Evolutionary conservation across 2,113 vertebrate species (phyloP).

Genomic region (Leptodactylus fuscus): DNA sequence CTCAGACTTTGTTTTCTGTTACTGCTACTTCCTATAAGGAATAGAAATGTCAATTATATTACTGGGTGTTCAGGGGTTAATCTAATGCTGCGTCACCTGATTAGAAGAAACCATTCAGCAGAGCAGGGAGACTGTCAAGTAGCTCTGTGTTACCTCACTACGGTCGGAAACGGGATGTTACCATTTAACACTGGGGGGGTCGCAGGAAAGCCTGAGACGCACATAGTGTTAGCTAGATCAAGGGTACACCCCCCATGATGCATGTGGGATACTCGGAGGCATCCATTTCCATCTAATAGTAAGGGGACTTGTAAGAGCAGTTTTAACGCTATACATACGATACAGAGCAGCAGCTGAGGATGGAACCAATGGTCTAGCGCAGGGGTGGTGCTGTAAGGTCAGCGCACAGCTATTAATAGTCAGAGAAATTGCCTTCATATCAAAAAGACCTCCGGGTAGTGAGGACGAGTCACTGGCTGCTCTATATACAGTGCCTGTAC

Average conservation of each 20-base stretch:
- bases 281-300: no score
- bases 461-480: no score
- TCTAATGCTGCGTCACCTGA: conserved; percentile 36
- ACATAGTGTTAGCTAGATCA: no score
- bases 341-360: neutral
- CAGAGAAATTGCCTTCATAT: neutral
- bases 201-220: neutral
- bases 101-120: conserved; percentile 46
- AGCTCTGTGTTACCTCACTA: neutral
- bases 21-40: no score
- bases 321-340: neutral
- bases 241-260: no score
- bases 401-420: neutral
- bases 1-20: no score
- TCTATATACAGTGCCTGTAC: neutral
- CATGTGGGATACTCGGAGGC: no score
- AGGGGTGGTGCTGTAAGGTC: neutral
- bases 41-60: no score
- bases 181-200: neutral
- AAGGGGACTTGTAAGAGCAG: no score
- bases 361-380: neutral
- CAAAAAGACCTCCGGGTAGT: neutral
- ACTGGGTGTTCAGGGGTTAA: neutral
- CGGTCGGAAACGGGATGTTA: neutral
- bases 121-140: neutral